These are phyloP conservation scores for Euura lappo DNA, from an alignment of 1,140 invertebrate genomes.

Conservation along the genomic window DNA sequence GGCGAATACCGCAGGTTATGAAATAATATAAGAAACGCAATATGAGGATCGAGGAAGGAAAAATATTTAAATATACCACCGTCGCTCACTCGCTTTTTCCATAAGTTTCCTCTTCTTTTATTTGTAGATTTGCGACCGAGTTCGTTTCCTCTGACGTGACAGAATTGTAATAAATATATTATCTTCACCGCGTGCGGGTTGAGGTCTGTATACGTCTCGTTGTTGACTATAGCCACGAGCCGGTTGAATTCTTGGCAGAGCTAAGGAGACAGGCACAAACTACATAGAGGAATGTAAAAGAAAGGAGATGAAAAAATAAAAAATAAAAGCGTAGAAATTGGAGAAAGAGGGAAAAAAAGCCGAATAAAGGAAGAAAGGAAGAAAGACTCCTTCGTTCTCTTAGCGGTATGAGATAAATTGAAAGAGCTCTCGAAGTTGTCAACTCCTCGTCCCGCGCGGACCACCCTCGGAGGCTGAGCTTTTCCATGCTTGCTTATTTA, in stretches of 20 bases:
- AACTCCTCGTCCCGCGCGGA: conserved; percentile 42
- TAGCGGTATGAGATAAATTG: conserved; percentile 54
- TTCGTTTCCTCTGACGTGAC: conserved; percentile 25
- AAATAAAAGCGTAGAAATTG: background rate
- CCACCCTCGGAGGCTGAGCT: conserved; percentile 29
- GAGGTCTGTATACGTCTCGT: too few relatives aligned
- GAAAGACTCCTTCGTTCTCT: conserved; percentile 29
- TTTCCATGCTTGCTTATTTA: conserved; percentile 47
- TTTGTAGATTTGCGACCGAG: background rate
- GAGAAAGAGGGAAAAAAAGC: background rate
- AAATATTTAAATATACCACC: conserved; percentile 9
- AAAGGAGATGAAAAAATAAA: background rate
- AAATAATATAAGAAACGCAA: conserved; percentile 13
- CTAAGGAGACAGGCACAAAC: too few relatives aligned
- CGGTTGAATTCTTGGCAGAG: too few relatives aligned
- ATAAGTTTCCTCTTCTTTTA: too few relatives aligned
- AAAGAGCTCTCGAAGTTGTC: conserved; percentile 58
- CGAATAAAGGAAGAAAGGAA: conserved; percentile 22
- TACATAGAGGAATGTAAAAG: too few relatives aligned
- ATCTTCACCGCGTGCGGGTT: conserved; percentile 18
- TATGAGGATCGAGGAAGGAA: conserved; percentile 15
- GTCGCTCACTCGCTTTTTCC: background rate
- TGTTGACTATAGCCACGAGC: too few relatives aligned
- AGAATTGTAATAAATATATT: conserved; percentile 39
- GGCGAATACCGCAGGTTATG: background rate